Base-by-base conservation (phyloP, 2,888 invertebrate species). In the Melanophora roralis region DNA sequence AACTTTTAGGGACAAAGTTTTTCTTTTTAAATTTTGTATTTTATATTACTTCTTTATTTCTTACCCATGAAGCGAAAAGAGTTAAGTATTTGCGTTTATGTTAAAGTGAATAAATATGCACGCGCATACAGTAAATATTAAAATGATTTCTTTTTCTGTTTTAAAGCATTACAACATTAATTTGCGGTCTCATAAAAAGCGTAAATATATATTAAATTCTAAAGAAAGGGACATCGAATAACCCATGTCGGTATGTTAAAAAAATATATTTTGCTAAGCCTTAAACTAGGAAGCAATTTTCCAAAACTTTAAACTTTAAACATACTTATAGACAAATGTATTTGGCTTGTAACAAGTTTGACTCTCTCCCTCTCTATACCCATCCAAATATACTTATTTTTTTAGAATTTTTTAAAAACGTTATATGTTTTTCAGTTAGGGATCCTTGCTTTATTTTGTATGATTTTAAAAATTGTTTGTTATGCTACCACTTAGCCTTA, bases 1-100 rank as follows among this genome's bases (percentile, higher is more conserved):
- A 69, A 60, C 47, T 69, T 68, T 76, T 21, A 55, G 45, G 32
- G 55, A 19, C 16, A 38, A 76, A 76, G 53, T 62, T 62, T 68
- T 68, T n/a, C 1, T 11, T 23, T n/a, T 43, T 23, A 23, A n/a
- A 12, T 57, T 59, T 32, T 14, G n/a, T 53, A 7, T 23, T 43
- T 21, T 12, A 14, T 40, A 11, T 9, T 47, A 0, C 34, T 49
- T 34, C 1, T 36, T 21, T 12, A 12, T 67, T 45, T 67, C 12
- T 36, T 64, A 27, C 14, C 47, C 34, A 60, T 36, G 12, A 75
- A 60, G 60, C 60, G 45, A 55, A 55, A 68, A 40, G 68, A 62
- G 53, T 62, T 55, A 55, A 68, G 62, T 68, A 45, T 60, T 68
- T 55, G 27, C 64, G 38, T 73, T 64, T 64, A 64, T 59, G 34